Conservation (phyloP, 2,113 vertebrate species). For the Ellobius talpinus region DNA sequence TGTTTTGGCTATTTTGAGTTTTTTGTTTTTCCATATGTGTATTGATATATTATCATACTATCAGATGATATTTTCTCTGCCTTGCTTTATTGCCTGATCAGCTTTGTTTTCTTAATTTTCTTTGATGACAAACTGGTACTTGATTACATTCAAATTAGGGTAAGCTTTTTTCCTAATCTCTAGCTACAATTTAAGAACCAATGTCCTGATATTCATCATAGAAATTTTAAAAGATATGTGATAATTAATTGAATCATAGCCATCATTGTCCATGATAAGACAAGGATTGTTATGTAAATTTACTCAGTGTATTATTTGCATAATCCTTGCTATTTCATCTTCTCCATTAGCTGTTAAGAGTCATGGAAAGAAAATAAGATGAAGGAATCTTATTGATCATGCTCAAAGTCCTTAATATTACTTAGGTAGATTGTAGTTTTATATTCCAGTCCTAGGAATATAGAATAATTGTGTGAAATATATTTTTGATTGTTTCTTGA, state of each 20-base stretch:
- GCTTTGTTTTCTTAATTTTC: background rate
- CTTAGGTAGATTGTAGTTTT: background rate
- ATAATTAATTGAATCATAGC: background rate
- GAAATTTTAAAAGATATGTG: conserved; percentile 2
- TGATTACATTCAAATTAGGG: background rate
- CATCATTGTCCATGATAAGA: background rate
- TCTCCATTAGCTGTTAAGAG: background rate
- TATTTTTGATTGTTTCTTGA: background rate
- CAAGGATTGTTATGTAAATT: background rate
- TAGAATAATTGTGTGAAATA: background rate
- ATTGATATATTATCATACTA: background rate
- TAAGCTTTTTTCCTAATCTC: background rate
- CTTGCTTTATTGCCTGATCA: background rate
- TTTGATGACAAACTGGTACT: background rate
- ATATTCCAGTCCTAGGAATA: background rate
- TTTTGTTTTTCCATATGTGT: background rate
- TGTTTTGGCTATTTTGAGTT: too few species aligned
- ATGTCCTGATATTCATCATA: background rate
- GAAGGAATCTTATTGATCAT: background rate
- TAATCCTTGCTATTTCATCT: background rate
- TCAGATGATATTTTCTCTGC: background rate
- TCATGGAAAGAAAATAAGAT: background rate
- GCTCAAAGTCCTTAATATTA: background rate
- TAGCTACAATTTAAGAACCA: conserved; percentile 18
- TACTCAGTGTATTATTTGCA: background rate